These are phyloP conservation scores for Xestia c-nigrum DNA, from an alignment of 2,888 invertebrate genomes.

Conservation along the genomic window DNA sequence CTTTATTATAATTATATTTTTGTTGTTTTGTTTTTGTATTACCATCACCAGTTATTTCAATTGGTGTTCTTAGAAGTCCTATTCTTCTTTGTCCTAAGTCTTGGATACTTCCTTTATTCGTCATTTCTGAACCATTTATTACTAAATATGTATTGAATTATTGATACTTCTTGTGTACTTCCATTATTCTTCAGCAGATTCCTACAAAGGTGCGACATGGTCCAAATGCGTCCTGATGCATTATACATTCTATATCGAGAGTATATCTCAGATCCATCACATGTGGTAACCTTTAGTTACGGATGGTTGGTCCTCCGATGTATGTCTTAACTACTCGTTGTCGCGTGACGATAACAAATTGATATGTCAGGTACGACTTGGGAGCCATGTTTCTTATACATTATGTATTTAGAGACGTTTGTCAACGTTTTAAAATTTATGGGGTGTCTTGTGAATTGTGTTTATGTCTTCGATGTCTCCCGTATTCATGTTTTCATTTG, in stretches of 20 bases:
- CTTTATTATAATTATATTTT: background rate
- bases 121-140: background rate
- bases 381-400: slow-evolving; percentile 8
- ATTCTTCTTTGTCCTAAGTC: background rate
- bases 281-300: slow-evolving; percentile 42
- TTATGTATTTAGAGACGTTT: slow-evolving; percentile 15
- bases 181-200: background rate
- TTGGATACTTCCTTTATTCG: slow-evolving; percentile 1
- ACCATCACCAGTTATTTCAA: background rate
- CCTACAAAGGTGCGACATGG: slow-evolving; percentile 12
- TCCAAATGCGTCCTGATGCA: slow-evolving; percentile 8
- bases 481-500: background rate
- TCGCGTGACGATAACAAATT: slow-evolving; percentile 42
- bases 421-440: background rate
- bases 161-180: background rate
- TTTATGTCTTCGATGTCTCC: background rate
- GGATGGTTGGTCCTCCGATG: slow-evolving; percentile 39
- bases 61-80: background rate
- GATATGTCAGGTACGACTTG: slow-evolving; percentile 31
- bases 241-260: slow-evolving; percentile 42
- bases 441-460: background rate
- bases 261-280: slow-evolving; percentile 29
- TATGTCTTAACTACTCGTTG: slow-evolving; percentile 32
- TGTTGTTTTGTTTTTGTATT: background rate
- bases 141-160: background rate